A percentile compares a stretch with the other conserved stretches of the same genome.
Conservation (phyloP, 2,888 invertebrate genomes). For the Diarsia mendica region DNA sequence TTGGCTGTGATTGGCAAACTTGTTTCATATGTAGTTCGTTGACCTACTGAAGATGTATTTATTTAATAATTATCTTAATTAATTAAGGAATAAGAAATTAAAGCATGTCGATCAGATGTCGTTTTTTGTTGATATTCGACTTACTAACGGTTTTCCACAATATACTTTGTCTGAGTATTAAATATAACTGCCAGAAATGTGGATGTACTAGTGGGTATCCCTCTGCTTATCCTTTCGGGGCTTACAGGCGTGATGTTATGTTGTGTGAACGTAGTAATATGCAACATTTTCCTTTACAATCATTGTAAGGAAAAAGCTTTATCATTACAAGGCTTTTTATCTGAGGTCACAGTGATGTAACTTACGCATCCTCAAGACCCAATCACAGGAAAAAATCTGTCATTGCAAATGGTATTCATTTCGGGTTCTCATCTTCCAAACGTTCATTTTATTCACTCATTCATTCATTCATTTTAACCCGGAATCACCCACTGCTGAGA, state of each 20-base stretch:
- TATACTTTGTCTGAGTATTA: too few relatives aligned
- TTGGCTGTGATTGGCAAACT: conserved; percentile 35
- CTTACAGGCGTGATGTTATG: too few relatives aligned
- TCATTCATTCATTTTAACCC: neutral
- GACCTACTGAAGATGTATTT: conserved; percentile 14
- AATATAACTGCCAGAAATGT: too few relatives aligned
- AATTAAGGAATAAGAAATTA: neutral
- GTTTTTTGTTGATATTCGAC: neutral
- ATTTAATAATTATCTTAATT: neutral
- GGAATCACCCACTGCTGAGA: neutral
- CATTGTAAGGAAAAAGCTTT: conserved; percentile 22
- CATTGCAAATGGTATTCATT: neutral
- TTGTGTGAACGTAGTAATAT: neutral
- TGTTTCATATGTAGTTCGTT: conserved; percentile 42
- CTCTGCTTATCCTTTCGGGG: too few relatives aligned
- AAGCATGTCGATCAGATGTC: neutral
- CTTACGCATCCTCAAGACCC: neutral
- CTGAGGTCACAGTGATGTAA: conserved; percentile 18
- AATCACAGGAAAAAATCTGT: neutral
- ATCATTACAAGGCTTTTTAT: conserved; percentile 9
- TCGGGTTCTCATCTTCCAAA: neutral
- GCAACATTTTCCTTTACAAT: conserved; percentile 8
- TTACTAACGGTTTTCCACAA: neutral
- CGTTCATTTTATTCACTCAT: neutral
- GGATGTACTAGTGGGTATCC: too few relatives aligned